Evolutionary conservation across 2,888 invertebrate genomes (phyloP).

Genomic region (Lydus trimaculatus): DNA sequence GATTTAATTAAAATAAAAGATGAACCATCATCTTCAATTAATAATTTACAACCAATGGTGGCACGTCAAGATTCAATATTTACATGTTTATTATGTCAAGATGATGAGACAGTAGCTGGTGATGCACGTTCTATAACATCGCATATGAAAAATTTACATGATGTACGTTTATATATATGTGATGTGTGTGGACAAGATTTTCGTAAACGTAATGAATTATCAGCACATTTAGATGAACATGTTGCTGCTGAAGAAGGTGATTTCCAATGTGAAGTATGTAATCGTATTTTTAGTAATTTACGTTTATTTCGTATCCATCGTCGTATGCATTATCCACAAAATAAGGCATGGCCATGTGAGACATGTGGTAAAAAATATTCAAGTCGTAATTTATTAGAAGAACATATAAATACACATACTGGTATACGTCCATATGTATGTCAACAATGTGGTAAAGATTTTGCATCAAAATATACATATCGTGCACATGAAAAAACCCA

Average conservation of each 20-base stretch:
- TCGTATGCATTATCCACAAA: slow-evolving; percentile 69
- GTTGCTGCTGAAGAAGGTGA: slow-evolving; percentile 69
- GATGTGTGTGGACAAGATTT: slow-evolving; percentile 73
- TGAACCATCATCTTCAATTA: slow-evolving; percentile 29
- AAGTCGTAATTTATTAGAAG: slow-evolving; percentile 73
- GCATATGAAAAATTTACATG: slow-evolving; percentile 70
- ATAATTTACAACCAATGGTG: slow-evolving; percentile 39
- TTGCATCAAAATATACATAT: slow-evolving; percentile 81
- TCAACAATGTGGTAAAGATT: slow-evolving; percentile 72
- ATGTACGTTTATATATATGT: slow-evolving; percentile 73
- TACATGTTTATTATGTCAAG: slow-evolving; percentile 65
- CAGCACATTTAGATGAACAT: slow-evolving; percentile 70
- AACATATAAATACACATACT: slow-evolving; percentile 75
- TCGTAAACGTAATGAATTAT: slow-evolving; percentile 69
- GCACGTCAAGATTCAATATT: slow-evolving; percentile 59
- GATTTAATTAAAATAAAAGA: slow-evolving; percentile 35
- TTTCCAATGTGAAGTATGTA: slow-evolving; percentile 71
- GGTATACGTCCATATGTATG: slow-evolving; percentile 75
- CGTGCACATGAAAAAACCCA: slow-evolving; percentile 80
- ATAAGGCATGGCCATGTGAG: slow-evolving; percentile 70
- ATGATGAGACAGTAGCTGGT: slow-evolving; percentile 58
- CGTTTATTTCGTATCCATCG: slow-evolving; percentile 69
- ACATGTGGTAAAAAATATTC: slow-evolving; percentile 74
- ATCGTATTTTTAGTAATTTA: slow-evolving; percentile 68
- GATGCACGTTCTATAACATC: slow-evolving; percentile 68